These are phyloP conservation scores for Clarias laeviceps DNA, from an alignment of 2,797 vertebrate genomes.

Conservation along the genomic window DNA sequence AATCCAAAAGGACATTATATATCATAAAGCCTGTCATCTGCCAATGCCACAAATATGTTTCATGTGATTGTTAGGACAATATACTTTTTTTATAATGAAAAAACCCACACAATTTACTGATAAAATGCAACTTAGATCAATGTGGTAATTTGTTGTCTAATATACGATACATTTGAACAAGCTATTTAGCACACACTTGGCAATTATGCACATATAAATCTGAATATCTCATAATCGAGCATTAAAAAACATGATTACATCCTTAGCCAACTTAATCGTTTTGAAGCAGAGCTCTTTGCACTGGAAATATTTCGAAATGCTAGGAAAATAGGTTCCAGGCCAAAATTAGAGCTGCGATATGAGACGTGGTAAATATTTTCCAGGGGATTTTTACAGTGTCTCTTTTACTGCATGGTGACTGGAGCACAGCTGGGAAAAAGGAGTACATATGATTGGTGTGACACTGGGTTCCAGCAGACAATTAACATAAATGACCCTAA, in stretches of 20 bases:
- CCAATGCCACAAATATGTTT: constrained; percentile 56
- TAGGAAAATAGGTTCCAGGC: constrained; percentile 46
- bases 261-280: constrained; percentile 18
- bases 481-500: constrained; percentile 63
- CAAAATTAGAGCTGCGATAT: constrained; percentile 43
- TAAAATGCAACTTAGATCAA: neutral
- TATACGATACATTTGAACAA: constrained; percentile 8
- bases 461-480: constrained; percentile 57
- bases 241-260: constrained; percentile 23
- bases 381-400: constrained; percentile 49
- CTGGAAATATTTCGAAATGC: constrained; percentile 48
- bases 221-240: neutral
- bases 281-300: constrained; percentile 25
- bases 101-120: neutral
- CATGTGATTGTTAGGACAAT: constrained; percentile 74
- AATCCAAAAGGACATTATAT: constrained; percentile 19
- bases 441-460: constrained; percentile 55
- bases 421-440: constrained; percentile 55
- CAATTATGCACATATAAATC: constrained; percentile 18
- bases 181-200: neutral
- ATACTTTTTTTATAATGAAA: constrained; percentile 61
- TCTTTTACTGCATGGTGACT: constrained; percentile 44
- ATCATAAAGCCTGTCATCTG: constrained; percentile 54
- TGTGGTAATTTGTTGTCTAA: neutral
- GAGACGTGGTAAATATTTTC: constrained; percentile 53